Evolutionary conservation across 2,888 invertebrate species (phyloP), one percentile per base, ranked within the genome.

Genomic region (Dysmachus trigonus): DNA sequence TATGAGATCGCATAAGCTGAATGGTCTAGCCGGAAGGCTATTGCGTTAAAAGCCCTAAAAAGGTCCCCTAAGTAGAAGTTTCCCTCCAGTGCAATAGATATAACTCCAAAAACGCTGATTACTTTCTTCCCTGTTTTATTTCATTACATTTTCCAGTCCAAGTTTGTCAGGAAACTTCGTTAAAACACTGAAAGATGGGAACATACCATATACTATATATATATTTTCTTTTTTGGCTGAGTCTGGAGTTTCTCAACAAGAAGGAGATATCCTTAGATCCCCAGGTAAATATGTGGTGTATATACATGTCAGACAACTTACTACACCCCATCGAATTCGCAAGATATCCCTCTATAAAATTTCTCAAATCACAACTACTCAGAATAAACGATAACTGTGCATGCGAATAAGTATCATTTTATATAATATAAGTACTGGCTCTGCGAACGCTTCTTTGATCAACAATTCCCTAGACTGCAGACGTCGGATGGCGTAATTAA

Each of bases 1-100:
- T 87, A 87, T 86, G 83, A 47, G 38, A 18, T 81, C 41, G 83
- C 62, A 74, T 84, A 84, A 53, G 33, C 53, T 81, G 33, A 81
- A 81, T 81, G 81, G 31, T 33, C 47, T 47, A 15, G 33, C 81
- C 18, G 81, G 33, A 10, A n/a, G 53, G 31, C 27, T 33, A 53
- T 53, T 53, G 53, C 33, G 53, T 79, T 79, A 79, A 31, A 33
- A 81, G 53, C 27, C 51, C 33, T 13, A 33, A 53, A 79, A 27
- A 51, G 51, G 22, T 38, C 18, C 62, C 33, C 27, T 33, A 35
- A 71, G 10, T 62, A 38, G 38, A 33, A 30, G 22, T 83, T 38
- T 38, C 38, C 81, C 53, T 31, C 51, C 27, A 33, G 18, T 83
- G 83, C 35, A 83, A 83, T 33, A 22, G 15, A 83, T 71, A 27